Percentiles rank a stretch among this genome's conserved stretches.
Evolutionary conservation across 2,113 vertebrate species (phyloP).

Genomic region (Lagopus muta): DNA sequence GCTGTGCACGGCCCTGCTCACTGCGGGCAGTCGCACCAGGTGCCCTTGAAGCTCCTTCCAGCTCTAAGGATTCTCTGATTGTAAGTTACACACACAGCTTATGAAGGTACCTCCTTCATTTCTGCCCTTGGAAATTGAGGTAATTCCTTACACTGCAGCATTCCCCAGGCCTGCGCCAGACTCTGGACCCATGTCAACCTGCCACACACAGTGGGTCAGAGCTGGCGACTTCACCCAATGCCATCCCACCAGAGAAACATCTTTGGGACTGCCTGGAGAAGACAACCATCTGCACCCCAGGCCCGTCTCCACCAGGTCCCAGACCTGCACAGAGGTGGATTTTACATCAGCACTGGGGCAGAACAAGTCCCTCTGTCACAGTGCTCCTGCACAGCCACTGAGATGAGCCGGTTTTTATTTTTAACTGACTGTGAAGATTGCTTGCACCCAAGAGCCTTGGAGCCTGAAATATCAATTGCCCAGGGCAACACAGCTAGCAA

Average conservation of each 20-base stretch:
- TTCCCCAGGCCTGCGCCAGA: neutral
- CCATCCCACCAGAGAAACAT: neutral
- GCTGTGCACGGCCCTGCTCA: no score
- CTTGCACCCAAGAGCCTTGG: neutral
- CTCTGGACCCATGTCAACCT: neutral
- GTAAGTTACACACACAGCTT: neutral
- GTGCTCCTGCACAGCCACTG: neutral
- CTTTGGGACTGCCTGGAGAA: neutral
- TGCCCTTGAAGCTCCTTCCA: no score
- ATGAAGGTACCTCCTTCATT: neutral
- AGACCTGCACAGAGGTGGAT: neutral
- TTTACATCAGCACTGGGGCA: neutral
- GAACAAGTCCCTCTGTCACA: fast-evolving
- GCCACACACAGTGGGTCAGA: neutral
- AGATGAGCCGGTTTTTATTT: neutral
- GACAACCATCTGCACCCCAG: neutral
- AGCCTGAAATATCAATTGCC: neutral
- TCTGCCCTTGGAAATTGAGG: neutral
- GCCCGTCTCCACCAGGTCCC: neutral
- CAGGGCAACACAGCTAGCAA: neutral
- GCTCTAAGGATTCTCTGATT: no score
- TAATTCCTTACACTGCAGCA: neutral
- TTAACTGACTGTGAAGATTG: neutral
- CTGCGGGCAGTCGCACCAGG: no score
- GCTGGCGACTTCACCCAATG: neutral